Evolutionary conservation across 1,140 invertebrate genomes (phyloP).

Genomic region (Delia radicum): DNA sequence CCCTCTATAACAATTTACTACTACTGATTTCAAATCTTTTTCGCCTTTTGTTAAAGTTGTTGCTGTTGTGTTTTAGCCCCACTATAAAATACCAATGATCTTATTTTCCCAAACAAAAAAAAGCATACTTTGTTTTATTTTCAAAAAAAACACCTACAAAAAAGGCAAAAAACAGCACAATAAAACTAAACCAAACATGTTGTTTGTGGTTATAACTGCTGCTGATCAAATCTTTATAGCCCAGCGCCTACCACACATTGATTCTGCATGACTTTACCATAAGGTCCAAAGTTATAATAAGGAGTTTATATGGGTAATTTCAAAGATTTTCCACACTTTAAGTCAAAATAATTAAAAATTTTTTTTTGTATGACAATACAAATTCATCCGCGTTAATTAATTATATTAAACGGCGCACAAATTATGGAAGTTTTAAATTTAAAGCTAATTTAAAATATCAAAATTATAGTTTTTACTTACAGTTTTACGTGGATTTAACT

Average conservation of each 20-base stretch:
- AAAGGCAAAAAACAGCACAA: neutral
- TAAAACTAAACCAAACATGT: neutral
- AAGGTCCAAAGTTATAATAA: neutral
- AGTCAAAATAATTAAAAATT: too few species aligned
- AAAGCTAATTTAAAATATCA: too few species aligned
- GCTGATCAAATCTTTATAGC: conserved; percentile 16
- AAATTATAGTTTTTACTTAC: too few species aligned
- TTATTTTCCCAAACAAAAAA: neutral
- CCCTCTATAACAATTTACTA: neutral
- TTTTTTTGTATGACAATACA: too few species aligned
- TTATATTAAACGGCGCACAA: too few species aligned
- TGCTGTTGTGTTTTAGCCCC: neutral
- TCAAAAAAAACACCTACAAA: conserved; percentile 3
- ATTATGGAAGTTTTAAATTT: too few species aligned
- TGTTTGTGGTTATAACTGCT: neutral
- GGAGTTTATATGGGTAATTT: neutral
- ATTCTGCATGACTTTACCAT: neutral
- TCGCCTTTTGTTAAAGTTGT: neutral
- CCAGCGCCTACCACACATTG: neutral
- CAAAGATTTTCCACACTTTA: too few species aligned
- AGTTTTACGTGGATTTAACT: too few species aligned
- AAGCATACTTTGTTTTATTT: neutral
- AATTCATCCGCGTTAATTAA: too few species aligned
- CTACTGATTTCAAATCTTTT: neutral
- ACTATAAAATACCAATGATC: neutral